Evolutionary conservation across 2,888 invertebrate species (phyloP).

Genomic region (Lasioglossum marginatum): DNA sequence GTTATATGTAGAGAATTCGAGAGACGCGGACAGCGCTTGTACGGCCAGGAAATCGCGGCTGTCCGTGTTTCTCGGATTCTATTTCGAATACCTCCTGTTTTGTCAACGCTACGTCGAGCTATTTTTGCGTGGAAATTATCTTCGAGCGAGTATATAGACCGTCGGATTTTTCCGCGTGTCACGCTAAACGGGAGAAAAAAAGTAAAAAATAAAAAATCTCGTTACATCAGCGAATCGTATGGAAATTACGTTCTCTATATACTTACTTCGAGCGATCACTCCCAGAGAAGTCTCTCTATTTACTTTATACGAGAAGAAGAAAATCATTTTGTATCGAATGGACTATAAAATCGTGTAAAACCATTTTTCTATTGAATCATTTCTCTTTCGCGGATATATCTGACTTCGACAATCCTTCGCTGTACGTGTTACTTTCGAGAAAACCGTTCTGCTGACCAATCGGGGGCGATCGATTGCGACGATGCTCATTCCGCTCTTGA

Average conservation of each 20-base stretch:
- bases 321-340: slow-evolving; percentile 66
- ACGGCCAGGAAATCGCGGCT: neutral
- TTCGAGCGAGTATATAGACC: slow-evolving; percentile 47
- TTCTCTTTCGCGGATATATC: slow-evolving; percentile 24
- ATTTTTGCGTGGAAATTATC: slow-evolving; percentile 52
- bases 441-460: neutral
- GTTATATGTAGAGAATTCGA: slow-evolving; percentile 19
- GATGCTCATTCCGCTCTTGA: neutral
- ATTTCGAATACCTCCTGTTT: slow-evolving; percentile 54
- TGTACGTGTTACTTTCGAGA: slow-evolving; percentile 14
- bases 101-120: slow-evolving; percentile 39
- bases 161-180: slow-evolving; percentile 26
- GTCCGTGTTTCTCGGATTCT: slow-evolving; percentile 43
- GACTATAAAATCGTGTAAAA: slow-evolving; percentile 66
- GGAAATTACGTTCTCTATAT: slow-evolving; percentile 50
- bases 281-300: slow-evolving; percentile 60
- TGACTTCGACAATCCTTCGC: slow-evolving; percentile 17
- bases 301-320: slow-evolving; percentile 60
- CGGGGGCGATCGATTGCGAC: neutral
- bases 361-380: slow-evolving; percentile 48
- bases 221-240: neutral
- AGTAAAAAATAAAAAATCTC: neutral
- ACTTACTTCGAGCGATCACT: slow-evolving; percentile 49
- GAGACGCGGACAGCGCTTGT: slow-evolving; percentile 20
- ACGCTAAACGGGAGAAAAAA: neutral